These are phyloP conservation scores for Gymnothorax reevesii DNA, from an alignment of 2,797 vertebrate genomes.

Conservation along the genomic window DNA sequence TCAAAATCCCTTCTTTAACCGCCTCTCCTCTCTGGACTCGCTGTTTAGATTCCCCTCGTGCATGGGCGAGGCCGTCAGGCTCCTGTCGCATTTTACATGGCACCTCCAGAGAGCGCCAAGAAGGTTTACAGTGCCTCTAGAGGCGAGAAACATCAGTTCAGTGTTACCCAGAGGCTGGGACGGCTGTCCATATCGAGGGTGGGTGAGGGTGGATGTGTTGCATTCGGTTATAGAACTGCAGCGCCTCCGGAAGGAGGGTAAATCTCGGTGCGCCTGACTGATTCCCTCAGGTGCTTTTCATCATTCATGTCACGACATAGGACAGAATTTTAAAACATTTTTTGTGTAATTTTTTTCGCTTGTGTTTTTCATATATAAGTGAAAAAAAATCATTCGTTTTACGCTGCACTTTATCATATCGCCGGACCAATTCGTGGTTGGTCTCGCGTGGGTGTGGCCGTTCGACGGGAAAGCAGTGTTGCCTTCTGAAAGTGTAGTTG, in stretches of 20 bases:
- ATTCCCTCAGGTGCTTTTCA: conserved; percentile 40
- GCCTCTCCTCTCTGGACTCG: not conserved
- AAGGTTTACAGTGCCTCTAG: not conserved
- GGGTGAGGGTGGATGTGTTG: not conserved
- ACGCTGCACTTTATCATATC: conserved; percentile 48
- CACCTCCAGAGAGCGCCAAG: not conserved
- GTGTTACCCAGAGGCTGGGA: not conserved
- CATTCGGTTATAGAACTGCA: not conserved
- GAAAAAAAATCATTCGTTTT: conserved; percentile 40
- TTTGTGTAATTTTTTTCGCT: conserved; percentile 10
- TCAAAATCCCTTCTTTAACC: not conserved
- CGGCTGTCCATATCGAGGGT: not conserved
- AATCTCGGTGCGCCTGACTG: conserved; percentile 17
- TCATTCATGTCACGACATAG: conserved; percentile 31
- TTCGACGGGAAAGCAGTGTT: conserved; percentile 49
- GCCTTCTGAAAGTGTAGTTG: conserved; percentile 46
- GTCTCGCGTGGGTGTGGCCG: conserved; percentile 40
- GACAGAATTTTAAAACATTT: conserved; percentile 21
- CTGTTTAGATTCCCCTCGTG: not conserved
- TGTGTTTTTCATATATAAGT: conserved; percentile 32
- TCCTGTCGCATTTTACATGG: not conserved
- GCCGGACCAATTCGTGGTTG: conserved; percentile 53
- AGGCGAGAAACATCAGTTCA: not conserved
- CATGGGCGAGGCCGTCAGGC: not conserved
- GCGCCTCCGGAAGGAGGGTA: not conserved